Evolutionary conservation across 2,888 invertebrate genomes (phyloP), one percentile per base, ranked within the genome.

Genomic region (Tetropium fuscum): DNA sequence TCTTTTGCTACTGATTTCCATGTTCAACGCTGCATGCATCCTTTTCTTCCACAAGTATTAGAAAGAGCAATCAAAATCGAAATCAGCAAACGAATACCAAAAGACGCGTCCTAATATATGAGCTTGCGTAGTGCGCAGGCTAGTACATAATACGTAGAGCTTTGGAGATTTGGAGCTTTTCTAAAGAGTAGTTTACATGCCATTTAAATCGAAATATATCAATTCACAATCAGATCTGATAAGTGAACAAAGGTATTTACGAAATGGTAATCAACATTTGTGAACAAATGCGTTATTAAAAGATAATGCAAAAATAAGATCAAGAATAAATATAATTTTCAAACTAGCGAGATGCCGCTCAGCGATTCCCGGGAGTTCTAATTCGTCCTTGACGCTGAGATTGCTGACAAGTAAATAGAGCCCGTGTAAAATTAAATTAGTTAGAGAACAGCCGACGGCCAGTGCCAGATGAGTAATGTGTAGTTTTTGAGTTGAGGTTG

Each of bases 81-180:
- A 3, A 3, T 16, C 2, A 16, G 1, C 38, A n/a, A 49, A 38
- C 22, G 38, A 49, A 49, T 25, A 25, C 38, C 10, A 2, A n/a
- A 2, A 16, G 1, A 20, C 3, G 49, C 49, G 49, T 49, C 49
- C 13, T n/a, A 8, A 4, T 16, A n/a, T 16, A 13, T n/a, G 34
- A 20, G 8, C 47, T 19, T 48, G 47, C 47, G 47, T 20, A 34
- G 10, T n/a, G 3, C 1, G 11, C 16, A 30, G 18, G 18, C 19
- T 18, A 34, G 34, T 18, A 13, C 15, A 30, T 4, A 30, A 4
- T 8, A 10, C 11, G 7, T 27, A n/a, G 7, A 7, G 43, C 18
- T 47, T 48, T 48, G 20, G 47, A 48, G 47, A 19, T 44, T 47
- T 47, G 47, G 47, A 47, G 47, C 19, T 47, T 32, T 34, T 44